Conservation (phyloP, 1,140 invertebrate genomes). For the Hyles vespertilio region DNA sequence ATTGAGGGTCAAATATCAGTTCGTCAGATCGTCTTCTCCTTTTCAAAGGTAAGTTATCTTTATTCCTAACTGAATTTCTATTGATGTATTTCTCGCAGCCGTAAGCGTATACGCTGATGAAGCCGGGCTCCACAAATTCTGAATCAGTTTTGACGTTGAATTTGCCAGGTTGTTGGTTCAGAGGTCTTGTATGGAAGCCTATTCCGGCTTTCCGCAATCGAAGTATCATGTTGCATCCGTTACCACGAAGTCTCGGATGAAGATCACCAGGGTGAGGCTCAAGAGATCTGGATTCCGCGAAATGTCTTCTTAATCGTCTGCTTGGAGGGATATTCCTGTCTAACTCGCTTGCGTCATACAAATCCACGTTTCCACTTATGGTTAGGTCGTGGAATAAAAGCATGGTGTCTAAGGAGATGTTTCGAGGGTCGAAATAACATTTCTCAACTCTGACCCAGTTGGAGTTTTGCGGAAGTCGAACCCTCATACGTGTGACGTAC, state of each 20-base stretch:
- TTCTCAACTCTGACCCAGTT: slow-evolving; percentile 83
- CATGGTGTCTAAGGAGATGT: slow-evolving; percentile 84
- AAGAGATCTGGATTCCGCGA: slow-evolving; percentile 64
- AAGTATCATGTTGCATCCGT: slow-evolving; percentile 86
- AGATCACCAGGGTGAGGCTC: slow-evolving; percentile 27
- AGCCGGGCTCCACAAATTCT: slow-evolving; percentile 87
- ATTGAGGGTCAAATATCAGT: slow-evolving; percentile 55
- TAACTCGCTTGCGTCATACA: slow-evolving; percentile 73
- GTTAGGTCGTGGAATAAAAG: slow-evolving; percentile 86
- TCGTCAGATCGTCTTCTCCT: slow-evolving; percentile 56
- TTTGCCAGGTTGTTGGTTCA: slow-evolving; percentile 75
- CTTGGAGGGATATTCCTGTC: slow-evolving; percentile 50
- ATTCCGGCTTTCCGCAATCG: slow-evolving; percentile 85
- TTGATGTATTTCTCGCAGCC: slow-evolving; percentile 80
- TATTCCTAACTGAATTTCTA: slow-evolving; percentile 61
- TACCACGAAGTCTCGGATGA: slow-evolving; percentile 46
- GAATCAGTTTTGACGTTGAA: slow-evolving; percentile 87
- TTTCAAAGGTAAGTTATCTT: slow-evolving; percentile 59
- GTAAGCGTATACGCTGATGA: slow-evolving; percentile 89
- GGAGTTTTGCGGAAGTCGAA: slow-evolving; percentile 77
- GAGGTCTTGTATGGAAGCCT: slow-evolving; percentile 78
- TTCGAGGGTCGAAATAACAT: slow-evolving; percentile 84
- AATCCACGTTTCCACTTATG: slow-evolving; percentile 83
- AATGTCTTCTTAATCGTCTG: slow-evolving; percentile 44
- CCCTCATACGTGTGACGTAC: slow-evolving; percentile 80